Evolutionary conservation across 2,888 invertebrate genomes (phyloP).

Genomic region (Microplitis manilae): DNA sequence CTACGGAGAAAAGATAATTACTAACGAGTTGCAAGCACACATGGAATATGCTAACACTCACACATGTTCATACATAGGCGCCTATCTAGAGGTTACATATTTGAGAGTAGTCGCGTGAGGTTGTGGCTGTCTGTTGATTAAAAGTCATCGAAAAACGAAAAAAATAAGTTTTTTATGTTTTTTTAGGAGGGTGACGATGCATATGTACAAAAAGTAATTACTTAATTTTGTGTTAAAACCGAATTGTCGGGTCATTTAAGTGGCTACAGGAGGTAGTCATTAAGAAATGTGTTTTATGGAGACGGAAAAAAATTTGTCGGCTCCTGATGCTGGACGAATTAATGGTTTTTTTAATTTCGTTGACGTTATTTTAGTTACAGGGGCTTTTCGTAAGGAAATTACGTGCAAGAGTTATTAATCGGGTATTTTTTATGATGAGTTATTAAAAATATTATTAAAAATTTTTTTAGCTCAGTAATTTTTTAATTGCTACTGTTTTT

Average conservation of each 20-base stretch:
- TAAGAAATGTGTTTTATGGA: constrained; percentile 1
- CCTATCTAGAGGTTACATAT: neutral
- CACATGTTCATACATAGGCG: neutral
- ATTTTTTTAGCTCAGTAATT: too few species aligned
- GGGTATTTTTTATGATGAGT: too few species aligned
- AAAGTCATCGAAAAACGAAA: neutral
- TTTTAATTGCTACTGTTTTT: too few species aligned
- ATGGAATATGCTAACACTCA: neutral
- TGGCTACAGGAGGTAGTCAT: neutral
- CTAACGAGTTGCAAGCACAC: constrained; percentile 6
- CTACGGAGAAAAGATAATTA: constrained; percentile 39
- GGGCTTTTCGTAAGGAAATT: too few species aligned
- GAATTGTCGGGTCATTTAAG: neutral
- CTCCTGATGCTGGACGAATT: too few species aligned
- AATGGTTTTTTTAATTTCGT: too few species aligned
- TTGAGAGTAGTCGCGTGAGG: neutral
- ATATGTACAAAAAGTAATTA: constrained; percentile 39
- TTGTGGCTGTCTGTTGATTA: neutral
- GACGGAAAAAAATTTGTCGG: neutral
- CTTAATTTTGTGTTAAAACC: neutral
- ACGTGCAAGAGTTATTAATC: too few species aligned
- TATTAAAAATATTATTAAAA: too few species aligned
- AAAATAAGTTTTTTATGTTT: constrained; percentile 34
- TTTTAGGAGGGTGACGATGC: constrained; percentile 47
- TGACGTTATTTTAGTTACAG: too few species aligned